phyloP scores from a whole-genome alignment of 2,888 invertebrate genomes.

The Plebejus anna region DNA sequence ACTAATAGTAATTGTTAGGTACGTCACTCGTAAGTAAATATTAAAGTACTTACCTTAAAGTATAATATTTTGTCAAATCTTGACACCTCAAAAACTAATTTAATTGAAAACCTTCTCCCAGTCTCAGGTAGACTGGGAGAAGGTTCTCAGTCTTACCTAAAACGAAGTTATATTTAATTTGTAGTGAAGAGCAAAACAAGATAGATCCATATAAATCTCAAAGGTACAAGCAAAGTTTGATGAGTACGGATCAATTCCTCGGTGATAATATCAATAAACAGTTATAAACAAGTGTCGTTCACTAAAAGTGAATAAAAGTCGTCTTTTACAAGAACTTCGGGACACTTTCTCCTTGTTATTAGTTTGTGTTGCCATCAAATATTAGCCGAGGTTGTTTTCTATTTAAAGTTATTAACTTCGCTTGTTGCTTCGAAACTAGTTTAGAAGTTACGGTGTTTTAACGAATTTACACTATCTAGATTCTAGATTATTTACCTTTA shows the following conservation, averaged over 20 bases:
- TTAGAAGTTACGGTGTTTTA: neutral
- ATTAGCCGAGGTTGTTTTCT: neutral
- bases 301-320: slow-evolving; percentile 6
- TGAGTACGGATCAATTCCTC: neutral
- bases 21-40: too few species aligned
- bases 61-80: too few species aligned
- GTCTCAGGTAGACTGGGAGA: too few species aligned
- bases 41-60: too few species aligned
- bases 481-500: neutral
- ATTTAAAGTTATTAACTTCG: neutral
- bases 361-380: slow-evolving; percentile 5
- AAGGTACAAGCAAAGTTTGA: neutral
- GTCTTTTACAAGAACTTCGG: neutral
- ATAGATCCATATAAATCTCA: neutral
- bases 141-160: neutral
- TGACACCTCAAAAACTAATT: too few species aligned
- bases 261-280: slow-evolving; percentile 17
- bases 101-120: too few species aligned
- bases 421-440: neutral
- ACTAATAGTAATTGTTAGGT: too few species aligned
- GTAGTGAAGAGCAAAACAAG: neutral
- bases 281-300: slow-evolving; percentile 6
- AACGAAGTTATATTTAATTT: neutral
- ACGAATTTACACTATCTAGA: neutral
- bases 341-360: neutral